Percentiles rank a stretch among this genome's conserved stretches.
Evolutionary conservation across 2,113 vertebrate genomes (phyloP).

Genomic region (Colius striatus): DNA sequence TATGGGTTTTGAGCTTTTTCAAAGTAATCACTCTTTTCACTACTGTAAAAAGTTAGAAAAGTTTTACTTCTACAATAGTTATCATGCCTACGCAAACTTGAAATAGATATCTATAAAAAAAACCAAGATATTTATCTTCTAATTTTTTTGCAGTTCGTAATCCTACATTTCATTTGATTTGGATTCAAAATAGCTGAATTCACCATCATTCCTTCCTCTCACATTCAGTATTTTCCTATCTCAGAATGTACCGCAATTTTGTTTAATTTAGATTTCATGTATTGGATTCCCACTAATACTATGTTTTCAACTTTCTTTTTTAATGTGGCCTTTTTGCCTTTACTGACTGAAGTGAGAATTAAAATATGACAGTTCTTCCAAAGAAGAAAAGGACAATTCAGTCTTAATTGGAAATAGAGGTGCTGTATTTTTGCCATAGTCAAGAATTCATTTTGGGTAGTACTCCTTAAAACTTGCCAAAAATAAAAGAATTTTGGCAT

Average conservation of each 20-base stretch:
- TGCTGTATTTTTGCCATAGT: fast-evolving
- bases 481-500: background rate
- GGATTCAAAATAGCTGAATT: too few species aligned
- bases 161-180: too few species aligned
- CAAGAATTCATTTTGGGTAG: background rate
- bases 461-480: background rate
- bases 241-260: background rate
- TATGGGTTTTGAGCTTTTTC: too few species aligned
- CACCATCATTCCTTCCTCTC: background rate
- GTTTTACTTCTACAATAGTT: too few species aligned
- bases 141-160: too few species aligned
- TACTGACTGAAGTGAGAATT: background rate
- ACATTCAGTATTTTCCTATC: background rate
- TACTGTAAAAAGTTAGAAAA: too few species aligned
- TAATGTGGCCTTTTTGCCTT: background rate
- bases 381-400: background rate
- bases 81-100: too few species aligned
- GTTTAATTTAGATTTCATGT: background rate
- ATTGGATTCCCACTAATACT: background rate
- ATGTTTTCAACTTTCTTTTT: background rate
- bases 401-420: background rate
- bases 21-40: too few species aligned
- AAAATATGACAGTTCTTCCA: background rate
- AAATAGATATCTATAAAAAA: too few species aligned
- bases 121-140: too few species aligned